A percentile compares a stretch with the other conserved stretches of the same genome.
Conservation (phyloP, 1,140 invertebrate genomes). For the Lepeophtheirus salmonis region DNA sequence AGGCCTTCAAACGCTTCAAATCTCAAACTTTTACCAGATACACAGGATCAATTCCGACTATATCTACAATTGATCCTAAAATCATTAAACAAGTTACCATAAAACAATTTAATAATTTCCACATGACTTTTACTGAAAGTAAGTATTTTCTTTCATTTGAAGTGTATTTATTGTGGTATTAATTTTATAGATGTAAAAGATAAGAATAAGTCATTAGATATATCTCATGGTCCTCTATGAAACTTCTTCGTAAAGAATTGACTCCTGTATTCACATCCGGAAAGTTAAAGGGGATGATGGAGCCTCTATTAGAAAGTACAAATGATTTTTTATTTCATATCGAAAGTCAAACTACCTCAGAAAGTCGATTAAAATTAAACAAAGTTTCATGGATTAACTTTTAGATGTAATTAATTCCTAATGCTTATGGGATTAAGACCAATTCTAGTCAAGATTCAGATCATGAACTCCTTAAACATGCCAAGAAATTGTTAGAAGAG, state of each 20-base stretch:
- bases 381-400: neutral
- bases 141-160: too few relatives aligned
- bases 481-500: neutral
- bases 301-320: neutral
- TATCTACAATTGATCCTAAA: too few relatives aligned
- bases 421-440: neutral
- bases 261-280: constrained; percentile 15
- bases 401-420: constrained; percentile 1
- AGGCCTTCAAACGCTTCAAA: too few relatives aligned
- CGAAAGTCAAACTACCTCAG: neutral
- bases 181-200: neutral
- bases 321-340: constrained; percentile 2
- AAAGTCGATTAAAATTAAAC: neutral
- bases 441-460: neutral
- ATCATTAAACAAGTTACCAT: too few relatives aligned
- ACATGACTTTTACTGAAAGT: too few relatives aligned
- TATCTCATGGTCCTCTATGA: constrained; percentile 1
- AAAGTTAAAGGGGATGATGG: constrained; percentile 17
- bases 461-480: neutral
- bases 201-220: constrained; percentile 1
- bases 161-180: too few relatives aligned
- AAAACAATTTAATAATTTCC: too few relatives aligned
- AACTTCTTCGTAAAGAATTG: constrained; percentile 1
- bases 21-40: too few relatives aligned
- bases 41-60: too few relatives aligned